Conservation (phyloP, 2,797 vertebrate genomes). For the Hippocampus kuda region DNA sequence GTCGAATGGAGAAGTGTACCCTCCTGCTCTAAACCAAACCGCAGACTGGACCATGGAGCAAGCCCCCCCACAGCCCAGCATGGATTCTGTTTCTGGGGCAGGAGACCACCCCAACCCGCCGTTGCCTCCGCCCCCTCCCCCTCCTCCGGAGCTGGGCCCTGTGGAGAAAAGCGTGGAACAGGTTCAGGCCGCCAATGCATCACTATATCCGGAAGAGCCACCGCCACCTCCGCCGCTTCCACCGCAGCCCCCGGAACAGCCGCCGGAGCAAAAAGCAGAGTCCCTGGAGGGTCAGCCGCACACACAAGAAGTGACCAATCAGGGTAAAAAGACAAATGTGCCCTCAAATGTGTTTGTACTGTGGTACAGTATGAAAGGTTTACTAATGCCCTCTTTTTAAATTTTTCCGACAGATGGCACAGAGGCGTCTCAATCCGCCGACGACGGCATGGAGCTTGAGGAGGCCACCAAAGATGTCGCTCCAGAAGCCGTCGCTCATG, state of each 20-base stretch:
- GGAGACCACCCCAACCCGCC: slow-evolving; percentile 19
- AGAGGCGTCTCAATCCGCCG: slow-evolving; percentile 55
- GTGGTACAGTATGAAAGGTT: neutral
- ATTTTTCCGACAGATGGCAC: slow-evolving; percentile 19
- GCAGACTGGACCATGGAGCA: slow-evolving; percentile 58
- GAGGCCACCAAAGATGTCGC: slow-evolving; percentile 68
- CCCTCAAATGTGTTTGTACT: neutral
- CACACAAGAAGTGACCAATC: slow-evolving; percentile 21
- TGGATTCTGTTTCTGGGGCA: slow-evolving; percentile 31
- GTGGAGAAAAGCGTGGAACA: slow-evolving; percentile 61
- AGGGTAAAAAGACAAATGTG: slow-evolving; percentile 10
- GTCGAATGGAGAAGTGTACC: slow-evolving; percentile 52
- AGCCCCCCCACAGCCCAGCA: slow-evolving; percentile 45
- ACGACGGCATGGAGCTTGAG: slow-evolving; percentile 70
- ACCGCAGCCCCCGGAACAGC: slow-evolving; percentile 32
- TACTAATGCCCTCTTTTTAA: neutral
- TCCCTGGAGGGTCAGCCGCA: slow-evolving; percentile 13
- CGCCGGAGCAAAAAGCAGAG: slow-evolving; percentile 16
- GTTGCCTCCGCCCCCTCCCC: slow-evolving; percentile 23
- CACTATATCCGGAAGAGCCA: slow-evolving; percentile 45
- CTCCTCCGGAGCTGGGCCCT: slow-evolving; percentile 29
- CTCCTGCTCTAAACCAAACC: slow-evolving; percentile 49
- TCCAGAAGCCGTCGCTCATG: slow-evolving; percentile 34
- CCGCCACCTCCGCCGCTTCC: slow-evolving; percentile 30
- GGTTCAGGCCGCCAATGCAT: slow-evolving; percentile 50